Evolutionary conservation across 2,888 invertebrate species (phyloP).

Genomic region (Rhingia rostrata): DNA sequence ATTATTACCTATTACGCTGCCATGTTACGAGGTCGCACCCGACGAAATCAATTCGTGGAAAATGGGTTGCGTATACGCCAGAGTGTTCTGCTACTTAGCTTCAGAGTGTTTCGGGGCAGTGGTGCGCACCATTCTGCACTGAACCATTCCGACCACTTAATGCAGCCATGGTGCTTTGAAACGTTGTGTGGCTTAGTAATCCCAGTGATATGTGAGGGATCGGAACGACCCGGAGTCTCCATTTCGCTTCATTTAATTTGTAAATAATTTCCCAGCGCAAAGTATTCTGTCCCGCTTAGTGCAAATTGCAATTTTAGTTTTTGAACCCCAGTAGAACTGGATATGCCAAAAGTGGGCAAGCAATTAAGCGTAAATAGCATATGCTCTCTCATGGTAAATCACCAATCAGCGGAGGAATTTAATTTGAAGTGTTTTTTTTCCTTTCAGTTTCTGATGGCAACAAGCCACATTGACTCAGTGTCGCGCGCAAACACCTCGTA

Average conservation of each 20-base stretch:
- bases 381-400: constrained; percentile 41
- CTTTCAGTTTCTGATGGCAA: constrained; percentile 14
- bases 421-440: constrained; percentile 21
- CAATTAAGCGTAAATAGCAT: constrained; percentile 55
- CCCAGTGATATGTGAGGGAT: constrained; percentile 1
- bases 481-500: constrained; percentile 39
- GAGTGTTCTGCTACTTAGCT: constrained; percentile 25
- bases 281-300: constrained; percentile 19
- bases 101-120: background rate
- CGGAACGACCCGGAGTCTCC: background rate
- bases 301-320: constrained; percentile 41
- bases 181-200: constrained; percentile 5
- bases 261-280: constrained; percentile 29
- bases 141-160: constrained; percentile 24
- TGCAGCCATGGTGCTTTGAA: constrained; percentile 30
- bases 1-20: constrained; percentile 52
- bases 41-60: constrained; percentile 45
- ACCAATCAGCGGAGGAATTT: constrained; percentile 50
- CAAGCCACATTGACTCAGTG: constrained; percentile 33
- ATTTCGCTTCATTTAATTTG: constrained; percentile 54
- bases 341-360: constrained; percentile 39
- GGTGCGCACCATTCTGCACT: background rate
- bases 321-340: constrained; percentile 2
- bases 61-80: constrained; percentile 45
- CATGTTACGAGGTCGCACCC: constrained; percentile 28